Base-by-base conservation (phyloP, 2,888 invertebrate species). In the Anodontia alba region DNA sequence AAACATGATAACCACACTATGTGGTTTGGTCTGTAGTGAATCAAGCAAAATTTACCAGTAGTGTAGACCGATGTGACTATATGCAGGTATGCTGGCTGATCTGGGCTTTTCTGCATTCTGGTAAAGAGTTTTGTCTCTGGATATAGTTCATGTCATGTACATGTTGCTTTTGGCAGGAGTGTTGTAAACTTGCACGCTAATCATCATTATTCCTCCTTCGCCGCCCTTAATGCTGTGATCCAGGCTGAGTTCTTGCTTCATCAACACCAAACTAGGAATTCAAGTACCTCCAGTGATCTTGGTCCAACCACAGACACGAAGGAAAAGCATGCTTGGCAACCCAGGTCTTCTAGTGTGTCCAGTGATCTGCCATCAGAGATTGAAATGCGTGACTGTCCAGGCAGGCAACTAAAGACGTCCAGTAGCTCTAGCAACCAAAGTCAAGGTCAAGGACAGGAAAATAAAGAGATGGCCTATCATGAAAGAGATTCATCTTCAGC, bases 121-220 rank as follows among this genome's bases (percentile, higher is more conserved):
- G 12, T 38, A 8, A 8, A 38, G 5, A 12, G 46, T 17, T 46
- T 12, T 46, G 3, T 46, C 46, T 46, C n/a, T 3, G 2, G 46
- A 46, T 46, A 20, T 17, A 46, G 67, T 36, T 42, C 36, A 42
- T 69, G 46, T 46, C 42, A 46, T 69, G 69, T 69, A 69, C 69
- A 38, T 43, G 42, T 69, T 69, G 69, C 69, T 69, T 69, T 62
- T 89, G 87, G 81, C 91, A 92, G 92, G 90, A 91, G 92, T 80
- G 90, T 92, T 85, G 88, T 90, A 74, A 89, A 89, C 70, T 88
- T 91, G 80, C 89, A 86, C 86, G 87, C 90, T 81, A 89, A 90
- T 81, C 88, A 89, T 79, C 88, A 90, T 79, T 90, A 88, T 80
- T 89, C 91, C 72, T 90, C 92, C 75, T 83, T 88, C 85, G 89